Evolutionary conservation across 2,797 vertebrate genomes (phyloP), one percentile per base, ranked within the genome.

Genomic region (Chelon auratus): DNA sequence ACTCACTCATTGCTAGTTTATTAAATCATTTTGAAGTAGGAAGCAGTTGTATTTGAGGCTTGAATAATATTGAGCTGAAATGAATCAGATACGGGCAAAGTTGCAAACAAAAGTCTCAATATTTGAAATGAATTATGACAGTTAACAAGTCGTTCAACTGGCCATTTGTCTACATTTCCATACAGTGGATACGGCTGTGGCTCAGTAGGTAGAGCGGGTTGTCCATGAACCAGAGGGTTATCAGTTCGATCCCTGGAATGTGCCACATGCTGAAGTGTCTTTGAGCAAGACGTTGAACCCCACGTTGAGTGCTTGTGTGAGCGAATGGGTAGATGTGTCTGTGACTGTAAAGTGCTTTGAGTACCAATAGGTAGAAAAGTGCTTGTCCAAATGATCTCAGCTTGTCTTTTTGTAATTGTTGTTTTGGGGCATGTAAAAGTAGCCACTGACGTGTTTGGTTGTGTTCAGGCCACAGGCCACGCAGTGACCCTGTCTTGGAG

Each of bases 401-500:
- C n/a, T n/a, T 26, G 24, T 26, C 4, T 3, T 26, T 3, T 26
- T 26, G 3, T 26, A 3, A 26, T 26, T 26, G 24, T 26, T 26
- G 24, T 26, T 2, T 26, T 26, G 24, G 24, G 24, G 24, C 24
- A 3, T 26, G 24, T 26, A 3, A 26, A 4, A 26, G 30, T 33
- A 33, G 30, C 30, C 20, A 11, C 15, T n/a, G 20, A 7, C 42
- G 43, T 73, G 1, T 68, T 20, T 75, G 61, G 5, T 50, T 66
- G 73, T 66, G 14, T 9, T 2, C 58, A 87, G 92, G 83, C 18
- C 76, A 51, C 72, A 78, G 83, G 22, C 70, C 57, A 0, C 69
- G 62, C 59, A 78, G 80, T 57, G 92, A 91, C 12, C 77, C 77
- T 0, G 18, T 71, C 8, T 61, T 73, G 60, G 92, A 90, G 15